A percentile compares a stretch with the other conserved stretches of the same genome.
These are phyloP conservation scores for Dichetophora obliterata DNA, from an alignment of 2,888 invertebrate genomes.

Conservation along the genomic window DNA sequence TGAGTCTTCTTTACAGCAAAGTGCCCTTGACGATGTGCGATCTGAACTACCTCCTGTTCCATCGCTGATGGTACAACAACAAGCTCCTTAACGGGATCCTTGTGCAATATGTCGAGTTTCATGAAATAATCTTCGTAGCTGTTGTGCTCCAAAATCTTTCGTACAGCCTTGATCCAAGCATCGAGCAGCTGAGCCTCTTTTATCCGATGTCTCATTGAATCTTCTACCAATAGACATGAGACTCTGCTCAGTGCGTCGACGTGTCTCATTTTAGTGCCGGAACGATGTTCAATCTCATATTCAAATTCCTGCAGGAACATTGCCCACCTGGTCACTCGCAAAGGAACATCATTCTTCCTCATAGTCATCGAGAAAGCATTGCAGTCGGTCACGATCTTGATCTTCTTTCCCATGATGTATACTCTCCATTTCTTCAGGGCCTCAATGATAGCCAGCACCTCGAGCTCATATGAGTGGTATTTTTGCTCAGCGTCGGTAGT, in stretches of 20 bases:
- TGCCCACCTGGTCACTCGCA: constrained; percentile 42
- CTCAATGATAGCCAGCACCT: too few species aligned
- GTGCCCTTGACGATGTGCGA: constrained; percentile 62
- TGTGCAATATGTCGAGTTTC: constrained; percentile 43
- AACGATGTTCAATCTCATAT: constrained; percentile 43
- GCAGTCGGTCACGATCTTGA: constrained; percentile 42
- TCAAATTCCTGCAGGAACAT: constrained; percentile 44
- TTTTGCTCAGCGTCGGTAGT: constrained; percentile 42
- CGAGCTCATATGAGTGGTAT: constrained; percentile 50
- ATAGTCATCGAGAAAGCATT: constrained; percentile 44
- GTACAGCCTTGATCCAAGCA: constrained; percentile 43
- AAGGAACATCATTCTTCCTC: constrained; percentile 40
- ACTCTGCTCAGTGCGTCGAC: constrained; percentile 43
- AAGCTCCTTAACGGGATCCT: constrained; percentile 40
- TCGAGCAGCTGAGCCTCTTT: constrained; percentile 42
- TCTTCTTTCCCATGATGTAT: constrained; percentile 47
- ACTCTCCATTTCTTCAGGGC: constrained; percentile 48
- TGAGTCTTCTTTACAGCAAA: constrained; percentile 56
- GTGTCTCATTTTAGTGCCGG: constrained; percentile 42
- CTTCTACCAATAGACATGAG: constrained; percentile 40
- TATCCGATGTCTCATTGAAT: constrained; percentile 39
- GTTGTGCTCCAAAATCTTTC: constrained; percentile 33
- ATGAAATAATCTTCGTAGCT: constrained; percentile 42
- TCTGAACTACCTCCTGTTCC: constrained; percentile 59
- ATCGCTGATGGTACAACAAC: constrained; percentile 61